Evolutionary conservation across 1,140 invertebrate species (phyloP).

Genomic region (Nautilus pompilius): DNA sequence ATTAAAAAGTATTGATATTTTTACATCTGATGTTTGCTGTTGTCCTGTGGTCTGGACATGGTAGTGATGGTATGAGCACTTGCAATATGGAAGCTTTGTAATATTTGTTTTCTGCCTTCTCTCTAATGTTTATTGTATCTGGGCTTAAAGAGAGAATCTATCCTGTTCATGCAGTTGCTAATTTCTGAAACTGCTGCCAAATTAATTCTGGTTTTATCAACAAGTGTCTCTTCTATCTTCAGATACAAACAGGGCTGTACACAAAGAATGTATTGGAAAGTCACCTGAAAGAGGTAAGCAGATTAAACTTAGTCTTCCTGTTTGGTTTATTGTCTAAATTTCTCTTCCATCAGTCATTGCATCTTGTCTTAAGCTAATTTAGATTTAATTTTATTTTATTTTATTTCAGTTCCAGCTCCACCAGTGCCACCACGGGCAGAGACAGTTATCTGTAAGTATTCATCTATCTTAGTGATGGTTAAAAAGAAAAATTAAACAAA

Average conservation of each 20-base stretch:
- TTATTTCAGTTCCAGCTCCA: conserved; percentile 9
- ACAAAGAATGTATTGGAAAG: conserved; percentile 54
- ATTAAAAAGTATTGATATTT: too few relatives aligned
- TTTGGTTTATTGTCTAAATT: neutral
- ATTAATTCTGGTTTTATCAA: conserved; percentile 2
- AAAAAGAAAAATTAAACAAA: too few relatives aligned
- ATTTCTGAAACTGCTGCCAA: neutral
- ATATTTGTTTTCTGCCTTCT: too few relatives aligned
- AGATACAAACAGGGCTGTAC: conserved; percentile 47
- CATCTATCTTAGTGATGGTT: too few relatives aligned
- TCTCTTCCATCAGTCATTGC: neutral
- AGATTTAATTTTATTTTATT: neutral
- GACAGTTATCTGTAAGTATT: too few relatives aligned
- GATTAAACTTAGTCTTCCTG: too few relatives aligned
- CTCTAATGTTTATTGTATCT: too few relatives aligned
- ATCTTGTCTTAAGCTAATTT: neutral
- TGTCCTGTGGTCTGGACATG: too few relatives aligned
- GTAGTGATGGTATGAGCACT: too few relatives aligned
- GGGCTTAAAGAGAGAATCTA: neutral
- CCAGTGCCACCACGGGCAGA: conserved; percentile 5
- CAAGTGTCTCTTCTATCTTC: conserved; percentile 26
- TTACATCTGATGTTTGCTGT: too few relatives aligned
- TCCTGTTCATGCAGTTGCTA: neutral
- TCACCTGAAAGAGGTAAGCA: conserved; percentile 22
- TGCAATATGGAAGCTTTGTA: too few relatives aligned